These are phyloP conservation scores for Drosophila athabasca DNA, from an alignment of 1,140 invertebrate species.

Conservation along the genomic window DNA sequence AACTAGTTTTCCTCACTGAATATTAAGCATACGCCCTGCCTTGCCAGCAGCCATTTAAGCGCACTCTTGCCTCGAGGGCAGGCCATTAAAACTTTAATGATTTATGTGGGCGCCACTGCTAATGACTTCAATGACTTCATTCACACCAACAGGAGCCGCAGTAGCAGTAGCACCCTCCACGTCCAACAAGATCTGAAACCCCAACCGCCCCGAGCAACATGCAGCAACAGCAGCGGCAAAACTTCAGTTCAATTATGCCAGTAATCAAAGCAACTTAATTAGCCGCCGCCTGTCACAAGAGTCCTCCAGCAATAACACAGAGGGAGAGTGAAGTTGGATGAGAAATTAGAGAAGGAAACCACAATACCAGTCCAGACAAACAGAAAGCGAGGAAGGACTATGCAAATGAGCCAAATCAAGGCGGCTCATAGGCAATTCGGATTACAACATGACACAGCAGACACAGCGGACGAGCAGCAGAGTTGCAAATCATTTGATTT, in stretches of 20 bases:
- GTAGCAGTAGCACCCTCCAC: background rate
- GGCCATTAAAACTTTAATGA: conserved; percentile 36
- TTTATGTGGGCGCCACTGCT: conserved; percentile 31
- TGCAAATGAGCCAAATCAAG: conserved; percentile 43
- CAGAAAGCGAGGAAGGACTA: conserved; percentile 3
- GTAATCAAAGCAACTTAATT: conserved; percentile 58
- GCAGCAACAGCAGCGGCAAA: conserved; percentile 12
- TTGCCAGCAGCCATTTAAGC: background rate
- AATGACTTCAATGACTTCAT: conserved; percentile 40
- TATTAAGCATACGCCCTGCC: background rate
- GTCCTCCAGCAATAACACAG: conserved; percentile 9
- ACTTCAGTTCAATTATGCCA: conserved; percentile 18
- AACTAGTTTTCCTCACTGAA: background rate
- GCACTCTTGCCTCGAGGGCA: background rate
- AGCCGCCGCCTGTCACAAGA: conserved; percentile 27
- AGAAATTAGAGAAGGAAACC: conserved; percentile 6
- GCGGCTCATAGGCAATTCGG: background rate
- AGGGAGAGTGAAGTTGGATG: background rate
- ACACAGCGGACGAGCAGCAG: background rate
- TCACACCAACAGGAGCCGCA: conserved; percentile 19
- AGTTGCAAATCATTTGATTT: conserved; percentile 26
- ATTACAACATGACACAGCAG: conserved; percentile 19
- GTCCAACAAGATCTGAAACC: background rate
- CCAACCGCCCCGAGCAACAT: conserved; percentile 6
- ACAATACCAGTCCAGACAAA: background rate